Conservation (phyloP, 2,888 invertebrate species). For the Rhaphigaster nebulosa region DNA sequence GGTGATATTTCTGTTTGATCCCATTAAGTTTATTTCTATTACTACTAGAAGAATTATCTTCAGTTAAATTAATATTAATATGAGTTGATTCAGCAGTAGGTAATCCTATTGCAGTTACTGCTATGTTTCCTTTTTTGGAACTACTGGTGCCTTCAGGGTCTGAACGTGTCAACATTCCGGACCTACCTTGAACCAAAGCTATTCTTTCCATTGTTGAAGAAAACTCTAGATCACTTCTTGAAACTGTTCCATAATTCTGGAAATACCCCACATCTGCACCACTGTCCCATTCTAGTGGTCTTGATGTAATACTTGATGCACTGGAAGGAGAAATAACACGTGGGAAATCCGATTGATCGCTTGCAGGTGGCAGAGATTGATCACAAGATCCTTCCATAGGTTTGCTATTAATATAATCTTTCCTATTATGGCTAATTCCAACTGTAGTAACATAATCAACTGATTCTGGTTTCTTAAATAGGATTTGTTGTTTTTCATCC, state of each 20-base stretch:
- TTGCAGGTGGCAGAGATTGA: conserved; percentile 43
- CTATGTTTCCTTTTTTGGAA: conserved; percentile 51
- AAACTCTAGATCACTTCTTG: conserved; percentile 67
- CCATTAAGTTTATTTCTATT: neutral
- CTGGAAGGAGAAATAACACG: conserved; percentile 74
- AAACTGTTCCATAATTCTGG: conserved; percentile 45
- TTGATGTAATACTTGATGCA: conserved; percentile 75
- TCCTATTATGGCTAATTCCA: conserved; percentile 59
- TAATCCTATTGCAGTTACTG: conserved; percentile 61
- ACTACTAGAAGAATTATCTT: neutral
- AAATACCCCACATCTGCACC: conserved; percentile 87
- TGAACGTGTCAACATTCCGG: conserved; percentile 68
- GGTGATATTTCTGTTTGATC: conserved; percentile 47
- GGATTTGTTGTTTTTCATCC: conserved; percentile 55
- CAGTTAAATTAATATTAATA: conserved; percentile 58
- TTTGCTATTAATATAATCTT: conserved; percentile 63
- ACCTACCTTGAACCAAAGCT: conserved; percentile 71
- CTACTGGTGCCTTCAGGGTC: conserved; percentile 70
- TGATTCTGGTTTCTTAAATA: neutral
- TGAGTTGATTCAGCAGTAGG: conserved; percentile 69
- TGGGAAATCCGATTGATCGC: conserved; percentile 60
- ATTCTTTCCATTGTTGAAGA: conserved; percentile 76
- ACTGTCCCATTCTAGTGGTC: conserved; percentile 89
- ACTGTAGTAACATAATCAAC: conserved; percentile 30
- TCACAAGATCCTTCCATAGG: conserved; percentile 61